Conservation (phyloP, 2,113 vertebrate genomes). For the Rhinichthys klamathensis region DNA sequence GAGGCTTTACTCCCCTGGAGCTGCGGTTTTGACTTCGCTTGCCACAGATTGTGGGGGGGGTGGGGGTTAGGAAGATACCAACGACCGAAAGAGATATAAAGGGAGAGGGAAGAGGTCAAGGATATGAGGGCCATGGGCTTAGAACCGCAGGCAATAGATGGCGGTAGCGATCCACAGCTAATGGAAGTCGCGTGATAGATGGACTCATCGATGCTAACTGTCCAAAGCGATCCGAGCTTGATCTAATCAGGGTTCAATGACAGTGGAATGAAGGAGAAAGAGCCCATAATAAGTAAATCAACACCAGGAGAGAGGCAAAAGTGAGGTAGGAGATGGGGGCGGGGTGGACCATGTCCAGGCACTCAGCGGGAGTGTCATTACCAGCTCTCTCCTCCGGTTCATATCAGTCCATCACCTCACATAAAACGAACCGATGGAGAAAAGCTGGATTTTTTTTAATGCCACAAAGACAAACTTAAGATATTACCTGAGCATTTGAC, state of each 20-base stretch:
- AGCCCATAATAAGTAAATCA: slow-evolving; percentile 77
- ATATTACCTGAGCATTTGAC: neutral
- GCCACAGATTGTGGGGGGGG: slow-evolving; percentile 54
- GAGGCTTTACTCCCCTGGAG: slow-evolving; percentile 68
- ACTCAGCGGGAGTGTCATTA: slow-evolving; percentile 67
- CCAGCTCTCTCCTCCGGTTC: slow-evolving; percentile 61
- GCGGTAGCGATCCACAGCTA: slow-evolving; percentile 55
- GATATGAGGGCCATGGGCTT: slow-evolving; percentile 33
- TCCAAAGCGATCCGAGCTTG: slow-evolving; percentile 68
- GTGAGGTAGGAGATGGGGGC: neutral
- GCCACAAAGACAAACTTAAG: slow-evolving; percentile 20
- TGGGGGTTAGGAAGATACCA: slow-evolving; percentile 34
- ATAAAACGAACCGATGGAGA: slow-evolving; percentile 17
- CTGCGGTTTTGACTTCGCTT: slow-evolving; percentile 54
- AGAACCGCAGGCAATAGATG: slow-evolving; percentile 53
- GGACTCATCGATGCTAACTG: slow-evolving; percentile 69
- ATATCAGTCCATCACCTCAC: slow-evolving; percentile 63
- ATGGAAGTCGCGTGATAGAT: slow-evolving; percentile 63
- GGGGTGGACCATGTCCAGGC: slow-evolving; percentile 62
- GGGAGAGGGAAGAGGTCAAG: slow-evolving; percentile 40
- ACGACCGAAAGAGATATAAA: slow-evolving; percentile 8
- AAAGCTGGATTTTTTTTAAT: slow-evolving; percentile 61
- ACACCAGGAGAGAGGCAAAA: slow-evolving; percentile 28
- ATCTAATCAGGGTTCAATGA: slow-evolving; percentile 77
- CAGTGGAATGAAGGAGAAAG: slow-evolving; percentile 72